Conservation (phyloP, 2,113 vertebrate genomes). For the Dromas ardeola region DNA sequence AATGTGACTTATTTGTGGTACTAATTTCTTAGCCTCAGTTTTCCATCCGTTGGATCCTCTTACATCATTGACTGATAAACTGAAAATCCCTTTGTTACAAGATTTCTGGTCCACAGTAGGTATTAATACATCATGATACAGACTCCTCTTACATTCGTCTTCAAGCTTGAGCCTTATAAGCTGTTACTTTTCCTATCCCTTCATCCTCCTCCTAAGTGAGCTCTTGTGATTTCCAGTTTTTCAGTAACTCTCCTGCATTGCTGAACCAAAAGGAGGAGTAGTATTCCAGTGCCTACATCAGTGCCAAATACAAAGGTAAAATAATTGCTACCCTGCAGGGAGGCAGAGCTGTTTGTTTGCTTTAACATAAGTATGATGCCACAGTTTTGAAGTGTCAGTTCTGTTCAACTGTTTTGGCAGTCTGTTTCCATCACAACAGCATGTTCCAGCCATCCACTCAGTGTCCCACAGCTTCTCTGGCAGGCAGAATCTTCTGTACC, state of each 20-base stretch:
- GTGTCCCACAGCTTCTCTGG: not conserved
- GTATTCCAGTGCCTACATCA: not conserved
- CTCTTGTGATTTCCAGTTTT: not conserved
- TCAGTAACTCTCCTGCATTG: not conserved
- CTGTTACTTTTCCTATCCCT: not conserved
- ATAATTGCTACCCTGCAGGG: not conserved
- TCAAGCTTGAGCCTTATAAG: not conserved
- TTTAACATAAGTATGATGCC: not conserved
- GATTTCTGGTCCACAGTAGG: not conserved
- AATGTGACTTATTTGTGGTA: not conserved
- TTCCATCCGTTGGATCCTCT: not conserved
- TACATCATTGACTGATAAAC: not conserved
- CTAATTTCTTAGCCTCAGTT: not conserved
- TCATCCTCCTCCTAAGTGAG: not conserved
- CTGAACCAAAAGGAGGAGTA: not conserved
- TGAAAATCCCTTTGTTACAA: not conserved
- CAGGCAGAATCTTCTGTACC: not conserved
- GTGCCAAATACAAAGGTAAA: not conserved
- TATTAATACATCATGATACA: not conserved
- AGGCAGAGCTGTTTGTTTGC: not conserved
- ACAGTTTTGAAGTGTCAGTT: not conserved
- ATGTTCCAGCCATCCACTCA: not conserved
- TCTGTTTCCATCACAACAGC: not conserved
- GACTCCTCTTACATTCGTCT: not conserved
- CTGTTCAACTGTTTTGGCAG: not conserved